phyloP scores from a whole-genome alignment of 37 sponge, comb jelly and placozoan species.

The Halisarca cf. caerulea region DNA sequence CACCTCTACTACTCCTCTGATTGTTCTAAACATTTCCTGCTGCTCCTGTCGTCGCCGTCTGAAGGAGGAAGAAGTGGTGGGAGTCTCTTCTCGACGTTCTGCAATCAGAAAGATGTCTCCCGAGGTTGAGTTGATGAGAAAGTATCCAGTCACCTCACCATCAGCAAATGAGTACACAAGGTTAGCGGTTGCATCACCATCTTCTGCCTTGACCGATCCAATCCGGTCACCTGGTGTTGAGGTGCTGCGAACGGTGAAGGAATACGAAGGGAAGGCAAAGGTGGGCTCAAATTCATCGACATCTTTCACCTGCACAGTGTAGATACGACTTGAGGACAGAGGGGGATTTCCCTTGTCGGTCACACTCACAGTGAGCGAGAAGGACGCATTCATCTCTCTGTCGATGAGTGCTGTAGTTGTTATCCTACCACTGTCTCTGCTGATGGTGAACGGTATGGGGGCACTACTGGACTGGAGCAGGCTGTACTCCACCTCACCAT shows the following conservation, averaged over 20 bases:
- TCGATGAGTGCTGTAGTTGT: slow-evolving; percentile 45
- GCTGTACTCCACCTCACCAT: slow-evolving; percentile 24
- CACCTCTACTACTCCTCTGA: slow-evolving; percentile 10
- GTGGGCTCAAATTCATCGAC: slow-evolving; percentile 46
- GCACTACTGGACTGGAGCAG: not conserved
- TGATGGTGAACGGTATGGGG: slow-evolving; percentile 24
- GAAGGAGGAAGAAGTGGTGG: not conserved
- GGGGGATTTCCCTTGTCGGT: slow-evolving; percentile 43
- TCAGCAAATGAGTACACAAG: slow-evolving; percentile 38
- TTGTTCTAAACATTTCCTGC: not conserved
- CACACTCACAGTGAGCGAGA: slow-evolving; percentile 40
- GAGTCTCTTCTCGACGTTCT: not conserved
- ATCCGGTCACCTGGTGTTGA: slow-evolving; percentile 28
- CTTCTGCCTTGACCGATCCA: slow-evolving; percentile 41
- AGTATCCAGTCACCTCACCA: not conserved
- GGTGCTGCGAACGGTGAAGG: slow-evolving; percentile 39
- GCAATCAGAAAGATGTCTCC: slow-evolving; percentile 47
- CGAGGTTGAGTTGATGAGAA: slow-evolving; percentile 39
- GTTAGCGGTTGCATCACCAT: slow-evolving; percentile 55
- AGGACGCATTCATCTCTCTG: slow-evolving; percentile 44
- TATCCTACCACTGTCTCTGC: slow-evolving; percentile 26
- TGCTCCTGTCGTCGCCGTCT: not conserved
- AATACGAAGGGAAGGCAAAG: not conserved
- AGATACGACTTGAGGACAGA: not conserved
- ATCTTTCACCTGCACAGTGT: slow-evolving; percentile 33